Percentiles rank a stretch among this genome's conserved stretches.
phyloP scores from a whole-genome alignment of 2,888 invertebrate genomes.

The Latrodectus elegans region DNA sequence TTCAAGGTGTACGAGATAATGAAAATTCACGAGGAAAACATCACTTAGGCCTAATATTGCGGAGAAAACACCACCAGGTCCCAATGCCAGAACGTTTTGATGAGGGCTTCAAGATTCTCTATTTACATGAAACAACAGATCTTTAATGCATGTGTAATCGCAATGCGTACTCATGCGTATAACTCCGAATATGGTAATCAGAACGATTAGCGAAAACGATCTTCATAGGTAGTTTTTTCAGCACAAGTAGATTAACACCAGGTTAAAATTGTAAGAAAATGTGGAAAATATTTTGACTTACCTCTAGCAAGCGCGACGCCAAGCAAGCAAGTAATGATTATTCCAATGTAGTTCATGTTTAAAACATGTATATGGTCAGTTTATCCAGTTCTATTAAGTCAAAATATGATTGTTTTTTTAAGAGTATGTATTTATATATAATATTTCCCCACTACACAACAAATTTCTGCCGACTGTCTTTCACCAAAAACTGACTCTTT shows the following conservation, averaged over 20 bases:
- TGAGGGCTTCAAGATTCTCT: too few species aligned
- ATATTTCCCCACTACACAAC: constrained; percentile 28
- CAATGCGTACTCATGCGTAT: neutral
- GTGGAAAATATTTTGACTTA: constrained; percentile 34
- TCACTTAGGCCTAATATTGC: constrained; percentile 1
- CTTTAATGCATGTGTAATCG: neutral
- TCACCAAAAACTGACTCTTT: constrained; percentile 33
- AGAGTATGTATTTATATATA: constrained; percentile 21
- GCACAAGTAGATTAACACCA: neutral
- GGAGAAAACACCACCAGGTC: neutral
- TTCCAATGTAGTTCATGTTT: constrained; percentile 64
- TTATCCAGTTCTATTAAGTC: constrained; percentile 58
- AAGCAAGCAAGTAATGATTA: constrained; percentile 52
- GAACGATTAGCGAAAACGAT: neutral
- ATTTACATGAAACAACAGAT: neutral
- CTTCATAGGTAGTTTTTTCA: neutral
- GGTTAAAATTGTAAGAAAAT: neutral
- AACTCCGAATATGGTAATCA: neutral
- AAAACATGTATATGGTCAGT: constrained; percentile 59
- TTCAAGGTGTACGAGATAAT: too few species aligned
- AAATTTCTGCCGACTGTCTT: constrained; percentile 52
- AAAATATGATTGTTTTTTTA: constrained; percentile 30
- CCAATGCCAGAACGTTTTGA: too few species aligned
- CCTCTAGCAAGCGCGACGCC: constrained; percentile 53
- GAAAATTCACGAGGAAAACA: neutral